A percentile compares a stretch with the other conserved stretches of the same genome.
These are phyloP conservation scores for Boulengerochromis microlepis DNA, from an alignment of 2,113 vertebrate genomes.

Conservation along the genomic window DNA sequence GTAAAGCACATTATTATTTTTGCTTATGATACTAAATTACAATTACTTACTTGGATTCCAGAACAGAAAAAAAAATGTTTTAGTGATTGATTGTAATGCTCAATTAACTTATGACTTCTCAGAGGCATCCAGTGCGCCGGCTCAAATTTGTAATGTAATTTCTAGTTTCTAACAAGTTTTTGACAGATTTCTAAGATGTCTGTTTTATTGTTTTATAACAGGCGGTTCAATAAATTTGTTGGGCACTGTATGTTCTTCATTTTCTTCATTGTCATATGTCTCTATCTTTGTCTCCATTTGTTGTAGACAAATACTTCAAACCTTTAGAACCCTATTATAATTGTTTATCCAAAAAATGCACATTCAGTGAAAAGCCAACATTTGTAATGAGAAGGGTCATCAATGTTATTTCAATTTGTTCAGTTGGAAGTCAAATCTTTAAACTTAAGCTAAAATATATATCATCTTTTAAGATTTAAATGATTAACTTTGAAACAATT, in stretches of 20 bases:
- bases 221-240: neutral
- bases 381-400: too few relatives aligned
- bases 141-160: neutral
- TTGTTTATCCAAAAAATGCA: too few relatives aligned
- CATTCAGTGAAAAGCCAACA: too few relatives aligned
- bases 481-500: neutral
- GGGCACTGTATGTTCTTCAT: neutral
- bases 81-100: neutral
- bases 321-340: rapidly evolving
- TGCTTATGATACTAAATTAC: neutral
- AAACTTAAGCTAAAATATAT: neutral
- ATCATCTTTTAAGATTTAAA: neutral
- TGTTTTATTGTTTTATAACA: neutral
- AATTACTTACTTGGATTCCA: neutral
- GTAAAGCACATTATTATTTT: neutral
- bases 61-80: neutral
- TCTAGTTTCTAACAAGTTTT: neutral
- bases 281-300: neutral
- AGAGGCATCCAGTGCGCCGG: rapidly evolving
- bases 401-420: too few relatives aligned
- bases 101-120: neutral
- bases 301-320: neutral
- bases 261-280: neutral
- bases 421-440: too few relatives aligned
- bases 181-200: neutral